Base-by-base conservation (phyloP, 2,888 invertebrate species). In the Diachrysia chrysitis region DNA sequence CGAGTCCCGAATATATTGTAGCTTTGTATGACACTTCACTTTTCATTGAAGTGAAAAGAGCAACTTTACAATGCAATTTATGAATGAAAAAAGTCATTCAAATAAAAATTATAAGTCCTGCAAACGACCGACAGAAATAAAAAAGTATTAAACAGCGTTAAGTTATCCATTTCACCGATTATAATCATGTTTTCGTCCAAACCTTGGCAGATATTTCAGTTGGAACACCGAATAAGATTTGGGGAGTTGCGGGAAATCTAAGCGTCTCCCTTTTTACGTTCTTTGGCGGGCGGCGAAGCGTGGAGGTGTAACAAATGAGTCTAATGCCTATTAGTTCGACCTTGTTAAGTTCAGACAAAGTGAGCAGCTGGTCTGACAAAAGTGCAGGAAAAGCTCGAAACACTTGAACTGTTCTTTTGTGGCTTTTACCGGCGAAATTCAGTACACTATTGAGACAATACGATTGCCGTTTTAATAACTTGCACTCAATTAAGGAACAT, bases 1-100 rank as follows among this genome's bases (percentile, higher is more conserved):
- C 86, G 89, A 88, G 85, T 87, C 89, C 90, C 91, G 88, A 92
- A 93, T 94, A 94, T 93, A 94, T 91, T 93, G 92, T 93, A 90
- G 90, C 93, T 89, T 90, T 92, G 91, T 92, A 92, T 92, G 93
- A 94, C 94, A 94, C 93, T 94, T 90, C 91, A 92, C 91, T 91
- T 92, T 90, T 87, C 86, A 91, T 90, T 89, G 87, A 91, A 87
- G 89, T 89, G 89, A 91, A 92, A 92, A 91, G 91, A 92, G 87
- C 90, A 88, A 89, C 84, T 84, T 80, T 73, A 83, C 76, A 74
- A 73, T 76, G 77, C 76, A 78, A 85, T 86, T 85, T 83, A 81
- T 82, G 74, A 82, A 83, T 79, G 64, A 76, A 67, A 67, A 72
- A 77, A 69, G 66, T 59, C 58, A 75, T 68, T 79, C 29, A 59